Conservation (phyloP, 2,797 vertebrate genomes). For the Buphagus erythrorhynchus region DNA sequence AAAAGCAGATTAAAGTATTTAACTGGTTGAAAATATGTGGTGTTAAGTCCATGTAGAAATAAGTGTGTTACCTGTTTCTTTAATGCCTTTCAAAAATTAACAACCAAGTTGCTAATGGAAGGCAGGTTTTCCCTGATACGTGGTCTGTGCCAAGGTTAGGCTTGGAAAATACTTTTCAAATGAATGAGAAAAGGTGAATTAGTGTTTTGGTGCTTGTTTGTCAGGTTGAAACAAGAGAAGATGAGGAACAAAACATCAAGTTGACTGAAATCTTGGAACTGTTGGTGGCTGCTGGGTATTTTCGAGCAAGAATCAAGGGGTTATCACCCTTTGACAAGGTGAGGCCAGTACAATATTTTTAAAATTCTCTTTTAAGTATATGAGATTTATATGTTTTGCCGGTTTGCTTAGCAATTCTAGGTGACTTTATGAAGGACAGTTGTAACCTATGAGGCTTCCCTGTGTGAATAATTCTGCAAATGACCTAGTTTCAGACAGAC, state of each 20-base stretch:
- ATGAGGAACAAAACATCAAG: conserved; percentile 95
- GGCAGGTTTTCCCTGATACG: neutral
- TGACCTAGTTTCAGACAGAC: neutral
- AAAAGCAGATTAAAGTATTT: neutral
- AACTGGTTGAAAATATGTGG: neutral
- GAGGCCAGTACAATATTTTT: neutral
- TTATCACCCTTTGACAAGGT: conserved; percentile 97
- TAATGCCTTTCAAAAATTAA: neutral
- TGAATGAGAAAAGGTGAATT: neutral
- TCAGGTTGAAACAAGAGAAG: conserved; percentile 94
- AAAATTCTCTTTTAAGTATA: neutral
- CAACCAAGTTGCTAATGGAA: neutral
- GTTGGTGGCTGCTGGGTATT: conserved; percentile 95
- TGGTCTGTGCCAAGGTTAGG: neutral
- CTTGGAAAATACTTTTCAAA: neutral
- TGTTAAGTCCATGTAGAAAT: neutral
- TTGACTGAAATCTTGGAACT: conserved; percentile 93
- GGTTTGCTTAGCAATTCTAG: neutral
- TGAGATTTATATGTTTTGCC: neutral
- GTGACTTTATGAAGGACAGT: neutral
- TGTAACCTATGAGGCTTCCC: neutral
- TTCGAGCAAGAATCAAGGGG: conserved; percentile 95
- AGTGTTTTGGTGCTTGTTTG: neutral
- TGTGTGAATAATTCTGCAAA: neutral
- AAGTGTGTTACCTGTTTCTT: neutral